phyloP scores from a whole-genome alignment of 2,888 invertebrate species.

The Coremacera marginata region DNA sequence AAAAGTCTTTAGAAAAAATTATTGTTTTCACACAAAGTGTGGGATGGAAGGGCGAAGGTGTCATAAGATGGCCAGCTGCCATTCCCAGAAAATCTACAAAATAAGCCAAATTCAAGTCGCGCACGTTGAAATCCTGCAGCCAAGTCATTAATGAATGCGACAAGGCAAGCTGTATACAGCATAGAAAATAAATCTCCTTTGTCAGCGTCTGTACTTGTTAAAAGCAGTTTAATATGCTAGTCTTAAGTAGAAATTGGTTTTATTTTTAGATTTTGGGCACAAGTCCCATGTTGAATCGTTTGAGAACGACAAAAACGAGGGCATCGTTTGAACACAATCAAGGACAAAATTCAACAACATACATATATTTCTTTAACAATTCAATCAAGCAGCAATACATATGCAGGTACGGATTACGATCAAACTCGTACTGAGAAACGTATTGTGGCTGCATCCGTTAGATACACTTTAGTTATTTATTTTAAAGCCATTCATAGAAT shows the following conservation, averaged over 20 bases:
- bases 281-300: background rate
- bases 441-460: no score
- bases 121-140: constrained; percentile 5
- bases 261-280: background rate
- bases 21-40: background rate
- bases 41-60: background rate
- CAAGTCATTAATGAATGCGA: constrained; percentile 13
- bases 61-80: constrained; percentile 9
- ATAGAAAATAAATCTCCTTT: background rate
- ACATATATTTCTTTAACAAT: no score
- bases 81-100: background rate
- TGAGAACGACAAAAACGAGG: background rate
- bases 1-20: background rate
- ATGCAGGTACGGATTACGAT: no score
- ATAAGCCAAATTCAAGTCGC: constrained; percentile 1
- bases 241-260: constrained; percentile 9
- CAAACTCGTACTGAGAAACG: no score
- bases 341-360: no score
- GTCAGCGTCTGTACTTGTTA: no score
- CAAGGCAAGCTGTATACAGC: background rate
- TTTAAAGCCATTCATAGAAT: no score
- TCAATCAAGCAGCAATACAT: no score
- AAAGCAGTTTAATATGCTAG: background rate
- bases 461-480: no score
- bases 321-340: background rate